Evolutionary conservation across 2,797 vertebrate species (phyloP).

Genomic region (Chrysolophus pictus): DNA sequence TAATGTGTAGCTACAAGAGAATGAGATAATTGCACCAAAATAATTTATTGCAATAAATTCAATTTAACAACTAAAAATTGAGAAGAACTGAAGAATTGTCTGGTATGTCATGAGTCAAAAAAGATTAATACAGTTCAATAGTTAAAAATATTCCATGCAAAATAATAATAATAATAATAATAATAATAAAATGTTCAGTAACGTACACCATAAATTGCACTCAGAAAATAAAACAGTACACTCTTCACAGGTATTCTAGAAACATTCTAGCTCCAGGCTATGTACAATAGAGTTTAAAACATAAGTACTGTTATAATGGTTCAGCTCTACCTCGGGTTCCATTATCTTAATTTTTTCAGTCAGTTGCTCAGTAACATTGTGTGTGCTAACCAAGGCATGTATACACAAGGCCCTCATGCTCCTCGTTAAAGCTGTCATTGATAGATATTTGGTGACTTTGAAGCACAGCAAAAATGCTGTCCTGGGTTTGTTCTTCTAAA

Average conservation of each 20-base stretch:
- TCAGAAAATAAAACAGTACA: neutral
- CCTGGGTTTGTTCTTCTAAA: neutral
- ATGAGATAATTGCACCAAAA: slow-evolving; percentile 4
- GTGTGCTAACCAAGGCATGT: neutral
- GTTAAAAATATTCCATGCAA: neutral
- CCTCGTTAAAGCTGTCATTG: neutral
- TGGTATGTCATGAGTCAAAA: neutral
- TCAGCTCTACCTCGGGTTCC: neutral
- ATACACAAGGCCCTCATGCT: neutral
- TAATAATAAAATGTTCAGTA: neutral
- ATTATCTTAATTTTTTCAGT: neutral
- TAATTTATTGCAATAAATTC: neutral
- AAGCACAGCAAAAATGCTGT: neutral
- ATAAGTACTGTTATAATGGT: neutral
- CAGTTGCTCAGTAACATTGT: neutral
- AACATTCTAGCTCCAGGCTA: neutral
- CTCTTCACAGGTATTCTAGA: neutral
- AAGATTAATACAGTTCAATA: neutral
- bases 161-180: neutral
- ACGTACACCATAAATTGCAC: neutral
- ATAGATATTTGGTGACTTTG: neutral
- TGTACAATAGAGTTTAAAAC: neutral
- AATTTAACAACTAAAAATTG: slow-evolving; percentile 14
- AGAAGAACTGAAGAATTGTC: neutral
- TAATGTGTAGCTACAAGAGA: neutral